These are phyloP conservation scores for Drosophila ambigua DNA, from an alignment of 1,140 invertebrate genomes.

Conservation along the genomic window DNA sequence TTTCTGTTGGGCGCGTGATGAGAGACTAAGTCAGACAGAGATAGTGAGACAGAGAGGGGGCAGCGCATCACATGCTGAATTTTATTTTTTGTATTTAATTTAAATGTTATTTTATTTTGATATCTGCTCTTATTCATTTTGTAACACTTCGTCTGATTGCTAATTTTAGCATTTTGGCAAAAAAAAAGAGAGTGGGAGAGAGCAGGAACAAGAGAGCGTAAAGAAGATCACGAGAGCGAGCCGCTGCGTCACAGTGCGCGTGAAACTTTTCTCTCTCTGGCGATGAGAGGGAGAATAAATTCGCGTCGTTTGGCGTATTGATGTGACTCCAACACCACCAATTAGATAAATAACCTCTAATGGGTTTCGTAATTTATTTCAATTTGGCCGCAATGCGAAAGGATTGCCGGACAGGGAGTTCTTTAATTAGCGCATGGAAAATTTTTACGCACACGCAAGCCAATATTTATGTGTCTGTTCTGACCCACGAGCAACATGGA, in stretches of 20 bases:
- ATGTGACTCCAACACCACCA: slow-evolving; percentile 43
- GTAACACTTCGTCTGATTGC: slow-evolving; percentile 48
- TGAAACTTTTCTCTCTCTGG: slow-evolving; percentile 4
- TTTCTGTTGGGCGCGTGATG: slow-evolving; percentile 30
- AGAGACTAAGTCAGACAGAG: not conserved
- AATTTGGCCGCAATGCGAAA: slow-evolving; percentile 30
- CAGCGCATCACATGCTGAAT: slow-evolving; percentile 76
- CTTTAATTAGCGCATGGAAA: slow-evolving; percentile 52
- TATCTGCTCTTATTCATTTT: slow-evolving; percentile 42
- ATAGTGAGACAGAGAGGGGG: slow-evolving; percentile 20
- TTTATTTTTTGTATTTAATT: slow-evolving; percentile 46
- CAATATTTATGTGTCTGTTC: no score
- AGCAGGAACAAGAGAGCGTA: slow-evolving; percentile 3
- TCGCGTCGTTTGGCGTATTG: slow-evolving; percentile 25
- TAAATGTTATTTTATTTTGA: slow-evolving; percentile 17
- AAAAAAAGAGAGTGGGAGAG: slow-evolving; percentile 9
- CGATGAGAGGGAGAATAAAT: not conserved
- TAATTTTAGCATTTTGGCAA: slow-evolving; percentile 70
- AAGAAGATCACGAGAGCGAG: slow-evolving; percentile 14
- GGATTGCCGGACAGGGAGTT: slow-evolving; percentile 11
- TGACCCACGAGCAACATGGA: no score
- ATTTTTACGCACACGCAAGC: slow-evolving; percentile 14
- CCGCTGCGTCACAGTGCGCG: not conserved
- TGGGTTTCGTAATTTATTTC: slow-evolving; percentile 58
- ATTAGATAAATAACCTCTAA: slow-evolving; percentile 79